Evolutionary conservation across 2,888 invertebrate species (phyloP), one percentile per base, ranked within the genome.

Genomic region (Tiliacea aurago): DNA sequence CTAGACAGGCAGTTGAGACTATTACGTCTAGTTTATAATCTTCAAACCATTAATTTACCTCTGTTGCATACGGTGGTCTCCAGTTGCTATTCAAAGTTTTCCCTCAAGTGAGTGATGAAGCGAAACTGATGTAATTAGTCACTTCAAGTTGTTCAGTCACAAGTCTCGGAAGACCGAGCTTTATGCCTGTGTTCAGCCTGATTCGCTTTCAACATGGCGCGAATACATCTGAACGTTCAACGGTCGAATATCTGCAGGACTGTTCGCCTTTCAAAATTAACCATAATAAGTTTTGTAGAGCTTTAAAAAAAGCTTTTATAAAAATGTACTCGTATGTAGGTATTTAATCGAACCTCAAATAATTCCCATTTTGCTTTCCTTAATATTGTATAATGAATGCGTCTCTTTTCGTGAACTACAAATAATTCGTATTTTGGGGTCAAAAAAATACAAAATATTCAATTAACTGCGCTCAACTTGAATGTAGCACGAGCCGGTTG

Each of bases 161-260:
- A 61, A 62, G 33, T 69, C 78, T 66, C 80, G 23, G 6, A 69
- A 80, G 77, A 66, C 70, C 56, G 69, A 61, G 68, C 80, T 84
- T 84, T 76, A 83, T 74, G 72, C 7, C 70, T 69, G 72, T 66
- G 45, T 74, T 84, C 72, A 70, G 74, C 51, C 55, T 73, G 67
- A 74, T 70, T 80, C 70, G 68, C 65, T 70, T 56, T 69, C 65
- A 66, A 56, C 51, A 69, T 53, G 45, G 51, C 55, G 43, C 33
- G 33, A 53, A 79, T 80, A 69, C 62, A 73, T 79, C 55, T 51
- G 61, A 53, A 67, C 9, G 53, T 43, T 55, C 51, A 37, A 59
- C 23, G 20, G 59, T 37, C 9, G 28, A 41, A 64, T 33, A 43
- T 53, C 37, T 6, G 3, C 37, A 33, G n/a, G 15, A 41, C 13